Base-by-base conservation (phyloP, 2,888 invertebrate species). In the Craniophora ligustri region DNA sequence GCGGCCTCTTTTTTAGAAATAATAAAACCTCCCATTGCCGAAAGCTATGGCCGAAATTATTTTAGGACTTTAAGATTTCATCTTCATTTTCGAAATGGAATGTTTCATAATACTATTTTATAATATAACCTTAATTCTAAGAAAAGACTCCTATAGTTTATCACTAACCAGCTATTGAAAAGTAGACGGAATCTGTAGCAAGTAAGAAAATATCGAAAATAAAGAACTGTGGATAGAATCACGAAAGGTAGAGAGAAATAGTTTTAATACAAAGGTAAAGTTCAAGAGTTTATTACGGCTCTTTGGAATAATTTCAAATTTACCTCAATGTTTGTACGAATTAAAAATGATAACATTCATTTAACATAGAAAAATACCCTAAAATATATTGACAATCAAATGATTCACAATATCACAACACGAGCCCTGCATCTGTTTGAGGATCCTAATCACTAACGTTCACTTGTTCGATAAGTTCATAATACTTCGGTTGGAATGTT, bases 371-470 rank as follows among this genome's bases (percentile, higher is more conserved):
- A 34, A 51, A 50, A 41, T 58, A 66, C 54, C 48, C 39, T 61
- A 62, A 54, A 60, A 61, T 67, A 69, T 84, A 87, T 89, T 87
- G 88, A 89, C 85, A 75, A 61, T 67, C 47, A 40, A 75, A 71
- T 69, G 62, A 42, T 49, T 71, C n/a, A n/a, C n/a, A 78, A 77
- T 86, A 89, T 87, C 88, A 89, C 88, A 87, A 77, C 67, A 77
- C 56, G 67, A 82, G 83, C 82, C 85, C 84, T 87, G 85, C 81
- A 82, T 84, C 50, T 56, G 70, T 78, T 80, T 69, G 58, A 56
- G 46, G 57, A 60, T 31, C 5, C 67, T 81, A 81, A 72, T 82
- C 81, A 78, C 80, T 81, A 78, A 74, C 74, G 44, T 66, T 54
- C 48, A 72, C 57, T 81, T 80, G 75, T 71, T 85, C 74, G 54